phyloP scores from a whole-genome alignment of 2,797 vertebrate species.

The Dallia pectoralis region DNA sequence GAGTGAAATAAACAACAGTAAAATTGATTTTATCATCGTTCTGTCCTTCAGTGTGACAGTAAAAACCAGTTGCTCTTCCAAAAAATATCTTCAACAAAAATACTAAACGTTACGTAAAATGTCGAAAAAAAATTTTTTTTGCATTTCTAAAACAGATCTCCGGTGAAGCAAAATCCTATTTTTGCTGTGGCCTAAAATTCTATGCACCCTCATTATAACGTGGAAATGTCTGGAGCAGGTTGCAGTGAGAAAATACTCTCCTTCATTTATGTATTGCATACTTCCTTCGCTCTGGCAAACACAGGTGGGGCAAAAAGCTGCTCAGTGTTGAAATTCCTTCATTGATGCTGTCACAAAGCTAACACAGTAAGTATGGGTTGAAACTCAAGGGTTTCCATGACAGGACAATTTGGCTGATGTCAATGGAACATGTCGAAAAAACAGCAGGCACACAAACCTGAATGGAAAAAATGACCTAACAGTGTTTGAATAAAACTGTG shows the following conservation, averaged over 20 bases:
- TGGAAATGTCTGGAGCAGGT: not conserved
- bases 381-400: conserved; percentile 48
- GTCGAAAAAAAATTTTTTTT: not conserved
- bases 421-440: conserved; percentile 40
- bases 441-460: conserved; percentile 50
- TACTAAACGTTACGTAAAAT: no score
- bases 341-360: no score
- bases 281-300: not conserved
- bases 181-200: not conserved
- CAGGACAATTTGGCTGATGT: conserved; percentile 34
- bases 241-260: not conserved
- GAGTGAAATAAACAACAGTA: no score
- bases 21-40: no score
- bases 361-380: not conserved
- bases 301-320: conserved; percentile 6
- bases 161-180: not conserved
- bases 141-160: not conserved
- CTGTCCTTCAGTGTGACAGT: no score
- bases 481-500: conserved; percentile 34
- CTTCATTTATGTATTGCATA: not conserved
- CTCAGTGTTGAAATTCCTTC: conserved; percentile 22
- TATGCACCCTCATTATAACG: not conserved
- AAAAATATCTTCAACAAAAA: no score
- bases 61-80: no score
- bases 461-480: conserved; percentile 58